A percentile compares a stretch with the other conserved stretches of the same genome.
These are phyloP conservation scores for Neolamprologus devosi DNA, from an alignment of 2,113 vertebrate species.

Conservation along the genomic window DNA sequence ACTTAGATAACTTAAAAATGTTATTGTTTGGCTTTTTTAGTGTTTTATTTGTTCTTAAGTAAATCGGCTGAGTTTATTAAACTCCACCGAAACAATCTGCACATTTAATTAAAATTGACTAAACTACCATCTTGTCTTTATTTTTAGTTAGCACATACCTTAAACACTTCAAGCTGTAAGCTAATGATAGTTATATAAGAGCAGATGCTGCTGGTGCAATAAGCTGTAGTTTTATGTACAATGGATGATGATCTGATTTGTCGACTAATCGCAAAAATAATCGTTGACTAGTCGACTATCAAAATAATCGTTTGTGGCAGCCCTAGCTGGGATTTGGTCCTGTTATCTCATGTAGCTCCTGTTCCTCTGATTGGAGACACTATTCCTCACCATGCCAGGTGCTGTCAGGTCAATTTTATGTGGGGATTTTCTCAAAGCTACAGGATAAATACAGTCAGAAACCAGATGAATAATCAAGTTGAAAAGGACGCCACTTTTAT, in stretches of 20 bases:
- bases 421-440: neutral
- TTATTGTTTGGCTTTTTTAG: no score
- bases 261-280: no score
- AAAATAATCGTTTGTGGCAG: no score
- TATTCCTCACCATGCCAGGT: neutral
- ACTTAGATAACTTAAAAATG: no score
- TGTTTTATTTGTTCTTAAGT: accelerated
- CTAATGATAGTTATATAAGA: no score
- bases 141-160: no score
- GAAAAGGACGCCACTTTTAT: accelerated
- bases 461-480: neutral
- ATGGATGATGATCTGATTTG: accelerated
- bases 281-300: no score
- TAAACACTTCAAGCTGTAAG: no score
- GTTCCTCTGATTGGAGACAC: neutral
- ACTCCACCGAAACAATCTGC: no score
- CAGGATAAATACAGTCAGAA: neutral
- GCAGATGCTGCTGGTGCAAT: accelerated
- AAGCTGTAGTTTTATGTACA: accelerated
- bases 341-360: neutral
- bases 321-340: neutral
- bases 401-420: accelerated
- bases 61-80: no score
- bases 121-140: accelerated
- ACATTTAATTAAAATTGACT: no score